phyloP scores from a whole-genome alignment of 2,113 vertebrate species.

The Galbula dea region DNA sequence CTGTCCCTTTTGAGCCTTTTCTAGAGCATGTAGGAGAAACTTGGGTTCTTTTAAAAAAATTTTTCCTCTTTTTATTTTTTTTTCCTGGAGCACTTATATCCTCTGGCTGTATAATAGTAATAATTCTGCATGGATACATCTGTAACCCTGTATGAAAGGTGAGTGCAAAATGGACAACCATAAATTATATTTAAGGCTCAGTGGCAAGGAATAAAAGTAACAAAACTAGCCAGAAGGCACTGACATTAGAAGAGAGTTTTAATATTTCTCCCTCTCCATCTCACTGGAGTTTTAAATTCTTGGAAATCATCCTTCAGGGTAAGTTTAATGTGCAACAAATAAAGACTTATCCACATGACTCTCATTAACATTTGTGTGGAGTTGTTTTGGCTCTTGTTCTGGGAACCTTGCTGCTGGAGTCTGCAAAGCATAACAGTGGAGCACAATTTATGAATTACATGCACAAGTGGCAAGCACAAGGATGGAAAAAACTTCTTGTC shows the following conservation, averaged over 20 bases:
- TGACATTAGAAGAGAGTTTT: not conserved
- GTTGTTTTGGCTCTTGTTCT: not conserved
- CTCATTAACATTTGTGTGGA: not conserved
- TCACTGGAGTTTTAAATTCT: not conserved
- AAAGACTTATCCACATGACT: not conserved
- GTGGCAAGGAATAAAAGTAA: conserved; percentile 1
- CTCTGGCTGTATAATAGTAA: not conserved
- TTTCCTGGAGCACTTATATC: not conserved
- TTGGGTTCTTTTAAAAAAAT: not conserved
- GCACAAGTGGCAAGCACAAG: not conserved
- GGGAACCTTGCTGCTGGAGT: not conserved
- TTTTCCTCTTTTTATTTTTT: not conserved
- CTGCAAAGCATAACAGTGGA: not conserved
- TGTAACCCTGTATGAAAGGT: not conserved
- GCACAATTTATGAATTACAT: not conserved
- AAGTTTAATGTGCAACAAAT: conserved; percentile 13
- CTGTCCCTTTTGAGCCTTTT: not conserved
- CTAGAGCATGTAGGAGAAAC: not conserved
- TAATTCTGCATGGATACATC: conserved; percentile 22
- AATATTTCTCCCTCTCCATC: not conserved
- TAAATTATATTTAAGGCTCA: conserved; percentile 8
- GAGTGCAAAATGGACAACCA: not conserved
- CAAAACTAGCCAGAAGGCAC: not conserved
- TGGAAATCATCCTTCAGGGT: conserved; percentile 4
- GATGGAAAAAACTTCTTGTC: not conserved